Evolutionary conservation across 1,140 invertebrate genomes (phyloP).

Genomic region (Polyergus mexicanus): DNA sequence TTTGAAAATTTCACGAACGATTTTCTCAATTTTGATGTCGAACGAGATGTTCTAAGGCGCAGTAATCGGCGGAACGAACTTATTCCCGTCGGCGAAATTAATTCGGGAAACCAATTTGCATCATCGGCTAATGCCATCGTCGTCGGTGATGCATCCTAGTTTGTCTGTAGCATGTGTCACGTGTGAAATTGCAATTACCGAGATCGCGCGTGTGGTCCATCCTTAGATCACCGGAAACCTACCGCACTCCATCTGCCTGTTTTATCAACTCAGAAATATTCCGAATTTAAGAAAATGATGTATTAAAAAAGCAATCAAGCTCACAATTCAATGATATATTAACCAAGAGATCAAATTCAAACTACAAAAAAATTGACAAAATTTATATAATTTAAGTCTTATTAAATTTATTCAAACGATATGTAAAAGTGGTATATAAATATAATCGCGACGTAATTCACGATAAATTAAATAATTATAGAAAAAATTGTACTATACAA

Average conservation of each 20-base stretch:
- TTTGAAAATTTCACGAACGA: slow-evolving; percentile 41
- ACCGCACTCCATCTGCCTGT: background rate
- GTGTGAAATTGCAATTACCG: slow-evolving; percentile 70
- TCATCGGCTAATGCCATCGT: slow-evolving; percentile 59
- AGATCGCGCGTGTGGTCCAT: slow-evolving; percentile 32
- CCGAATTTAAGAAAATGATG: background rate
- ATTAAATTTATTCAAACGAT: background rate
- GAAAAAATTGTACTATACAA: background rate
- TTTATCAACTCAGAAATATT: background rate
- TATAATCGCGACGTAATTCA: background rate
- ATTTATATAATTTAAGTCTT: background rate
- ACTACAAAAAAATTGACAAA: background rate
- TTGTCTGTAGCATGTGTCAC: slow-evolving; percentile 55
- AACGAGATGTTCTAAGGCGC: slow-evolving; percentile 25
- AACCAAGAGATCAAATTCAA: slow-evolving; percentile 11
- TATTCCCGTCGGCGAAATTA: slow-evolving; percentile 65
- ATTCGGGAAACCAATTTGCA: slow-evolving; percentile 74
- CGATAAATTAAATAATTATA: background rate
- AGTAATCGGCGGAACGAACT: slow-evolving; percentile 58
- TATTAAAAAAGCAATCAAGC: background rate
- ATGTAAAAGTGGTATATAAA: background rate
- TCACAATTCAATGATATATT: background rate
- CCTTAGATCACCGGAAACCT: slow-evolving; percentile 22
- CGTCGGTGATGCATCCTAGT: slow-evolving; percentile 52
- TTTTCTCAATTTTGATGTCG: slow-evolving; percentile 65